Conservation (phyloP, 2,113 vertebrate genomes). For the Numenius arquata region DNA sequence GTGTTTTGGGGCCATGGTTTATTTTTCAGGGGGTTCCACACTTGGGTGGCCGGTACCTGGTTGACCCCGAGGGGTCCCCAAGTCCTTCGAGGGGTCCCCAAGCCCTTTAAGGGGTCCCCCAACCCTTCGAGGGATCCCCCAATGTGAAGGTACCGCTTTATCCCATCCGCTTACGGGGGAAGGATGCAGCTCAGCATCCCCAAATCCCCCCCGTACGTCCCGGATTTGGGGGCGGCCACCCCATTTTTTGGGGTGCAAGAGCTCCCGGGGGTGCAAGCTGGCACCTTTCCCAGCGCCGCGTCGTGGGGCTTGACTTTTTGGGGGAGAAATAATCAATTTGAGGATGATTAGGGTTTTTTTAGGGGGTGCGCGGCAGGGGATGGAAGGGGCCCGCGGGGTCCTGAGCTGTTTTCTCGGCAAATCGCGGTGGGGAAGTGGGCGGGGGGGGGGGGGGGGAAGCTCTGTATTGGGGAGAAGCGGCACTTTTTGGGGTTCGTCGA, state of each 20-base stretch:
- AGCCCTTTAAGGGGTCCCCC: neutral
- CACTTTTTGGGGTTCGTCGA: neutral
- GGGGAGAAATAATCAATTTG: neutral
- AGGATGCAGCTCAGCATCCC: neutral
- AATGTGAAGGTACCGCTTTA: accelerated
- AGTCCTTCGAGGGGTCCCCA: neutral
- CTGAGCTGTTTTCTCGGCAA: neutral
- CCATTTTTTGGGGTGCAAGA: neutral
- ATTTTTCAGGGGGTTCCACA: too few species aligned
- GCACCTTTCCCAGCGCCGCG: accelerated
- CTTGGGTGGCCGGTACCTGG: neutral
- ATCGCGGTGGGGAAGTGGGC: accelerated
- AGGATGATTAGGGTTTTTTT: too few species aligned
- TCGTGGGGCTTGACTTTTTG: accelerated
- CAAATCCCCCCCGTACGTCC: accelerated
- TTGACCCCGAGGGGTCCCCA: neutral
- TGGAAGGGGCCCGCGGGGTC: too few species aligned
- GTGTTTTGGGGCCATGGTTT: neutral
- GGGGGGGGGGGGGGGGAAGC: accelerated
- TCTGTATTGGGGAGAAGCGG: accelerated
- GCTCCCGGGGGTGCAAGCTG: neutral
- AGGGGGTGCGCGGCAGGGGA: accelerated
- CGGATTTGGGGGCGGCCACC: accelerated
- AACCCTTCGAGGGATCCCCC: neutral
- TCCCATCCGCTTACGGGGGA: accelerated